These are phyloP conservation scores for Atlantisia rogersi DNA, from an alignment of 2,113 vertebrate species.

Conservation along the genomic window DNA sequence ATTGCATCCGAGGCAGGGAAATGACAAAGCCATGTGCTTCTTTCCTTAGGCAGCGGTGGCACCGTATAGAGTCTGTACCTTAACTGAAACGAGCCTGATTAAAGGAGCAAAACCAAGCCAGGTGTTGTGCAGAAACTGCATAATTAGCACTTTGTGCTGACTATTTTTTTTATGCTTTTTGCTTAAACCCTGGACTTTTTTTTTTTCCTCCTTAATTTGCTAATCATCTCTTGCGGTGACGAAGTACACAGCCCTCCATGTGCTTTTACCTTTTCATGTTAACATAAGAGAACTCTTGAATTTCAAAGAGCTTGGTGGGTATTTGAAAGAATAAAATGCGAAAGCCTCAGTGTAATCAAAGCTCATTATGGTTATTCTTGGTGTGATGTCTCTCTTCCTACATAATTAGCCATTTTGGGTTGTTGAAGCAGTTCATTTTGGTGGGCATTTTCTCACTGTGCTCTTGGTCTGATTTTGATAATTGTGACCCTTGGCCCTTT, in stretches of 20 bases:
- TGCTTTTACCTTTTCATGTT: constrained; percentile 81
- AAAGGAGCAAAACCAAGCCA: constrained; percentile 74
- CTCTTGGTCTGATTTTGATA: not conserved
- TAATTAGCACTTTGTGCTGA: constrained; percentile 77
- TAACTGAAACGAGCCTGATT: constrained; percentile 60
- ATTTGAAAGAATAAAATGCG: constrained; percentile 73
- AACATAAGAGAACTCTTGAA: constrained; percentile 81
- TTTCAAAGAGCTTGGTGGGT: constrained; percentile 79
- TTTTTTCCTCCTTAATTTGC: constrained; percentile 61
- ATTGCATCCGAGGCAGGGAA: not conserved
- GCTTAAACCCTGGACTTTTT: constrained; percentile 62
- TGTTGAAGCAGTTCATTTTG: constrained; percentile 48
- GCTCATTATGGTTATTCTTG: constrained; percentile 83
- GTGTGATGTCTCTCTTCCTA: constrained; percentile 62
- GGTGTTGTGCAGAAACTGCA: constrained; percentile 75
- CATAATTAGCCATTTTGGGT: constrained; percentile 66
- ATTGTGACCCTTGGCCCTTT: constrained; percentile 15
- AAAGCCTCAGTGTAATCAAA: constrained; percentile 76
- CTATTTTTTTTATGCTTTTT: not conserved
- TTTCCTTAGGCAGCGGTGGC: not conserved
- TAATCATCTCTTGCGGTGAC: constrained; percentile 75
- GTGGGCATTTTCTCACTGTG: not conserved
- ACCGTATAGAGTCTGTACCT: not conserved
- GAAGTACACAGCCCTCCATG: constrained; percentile 56
- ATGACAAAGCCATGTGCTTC: not conserved